Percentiles rank a stretch among this genome's conserved stretches.
These are phyloP conservation scores for Chymomyza fuscimana DNA, from an alignment of 2,888 invertebrate genomes.

Conservation along the genomic window DNA sequence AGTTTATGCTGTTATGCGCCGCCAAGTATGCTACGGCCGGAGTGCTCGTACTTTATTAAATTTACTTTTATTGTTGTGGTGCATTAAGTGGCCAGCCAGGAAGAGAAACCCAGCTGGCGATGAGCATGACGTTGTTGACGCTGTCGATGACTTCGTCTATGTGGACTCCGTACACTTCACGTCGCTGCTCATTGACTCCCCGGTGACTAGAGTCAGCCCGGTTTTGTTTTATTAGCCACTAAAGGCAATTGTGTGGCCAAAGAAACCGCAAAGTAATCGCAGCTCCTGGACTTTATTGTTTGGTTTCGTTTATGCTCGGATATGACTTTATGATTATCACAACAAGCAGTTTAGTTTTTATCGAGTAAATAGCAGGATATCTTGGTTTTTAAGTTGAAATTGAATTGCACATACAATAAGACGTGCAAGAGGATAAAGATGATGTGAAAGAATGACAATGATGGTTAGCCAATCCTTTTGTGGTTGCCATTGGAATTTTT, in stretches of 20 bases:
- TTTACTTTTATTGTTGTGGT: conserved; percentile 68
- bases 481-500: neutral
- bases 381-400: neutral
- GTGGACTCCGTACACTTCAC: neutral
- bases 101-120: conserved; percentile 21
- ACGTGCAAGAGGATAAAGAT: neutral
- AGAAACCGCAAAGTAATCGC: conserved; percentile 40
- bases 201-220: conserved; percentile 1
- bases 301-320: conserved; percentile 40
- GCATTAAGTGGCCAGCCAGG: conserved; percentile 62
- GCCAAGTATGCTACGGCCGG: conserved; percentile 63
- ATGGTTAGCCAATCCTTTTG: neutral
- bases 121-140: conserved; percentile 36
- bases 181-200: conserved; percentile 1
- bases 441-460: neutral
- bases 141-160: conserved; percentile 20
- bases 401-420: neutral
- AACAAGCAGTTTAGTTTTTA: conserved; percentile 11
- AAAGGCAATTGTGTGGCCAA: conserved; percentile 57
- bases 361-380: neutral
- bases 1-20: conserved; percentile 69
- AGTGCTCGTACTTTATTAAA: conserved; percentile 55
- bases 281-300: conserved; percentile 31
- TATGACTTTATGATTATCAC: conserved; percentile 48
- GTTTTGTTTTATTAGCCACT: conserved; percentile 57